Percentiles rank a stretch among this genome's conserved stretches.
These are phyloP conservation scores for Lycia hirtaria DNA, from an alignment of 2,888 invertebrate species.

Conservation along the genomic window DNA sequence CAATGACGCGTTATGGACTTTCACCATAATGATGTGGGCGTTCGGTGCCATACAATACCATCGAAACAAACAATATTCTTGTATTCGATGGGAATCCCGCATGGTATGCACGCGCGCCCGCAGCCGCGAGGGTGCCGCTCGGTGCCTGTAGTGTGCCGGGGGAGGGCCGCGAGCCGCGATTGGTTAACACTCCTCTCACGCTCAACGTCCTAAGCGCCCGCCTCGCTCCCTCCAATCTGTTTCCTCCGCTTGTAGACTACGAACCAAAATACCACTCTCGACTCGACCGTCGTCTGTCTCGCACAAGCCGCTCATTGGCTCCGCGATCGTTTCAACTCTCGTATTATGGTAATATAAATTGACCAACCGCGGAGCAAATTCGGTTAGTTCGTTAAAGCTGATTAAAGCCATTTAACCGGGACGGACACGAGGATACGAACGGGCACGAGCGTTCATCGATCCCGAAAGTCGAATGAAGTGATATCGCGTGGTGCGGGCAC, in stretches of 20 bases:
- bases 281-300: constrained; percentile 45
- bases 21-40: constrained; percentile 83
- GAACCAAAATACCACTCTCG: constrained; percentile 60
- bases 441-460: constrained; percentile 79
- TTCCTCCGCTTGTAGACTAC: constrained; percentile 59
- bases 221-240: constrained; percentile 55
- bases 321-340: constrained; percentile 54
- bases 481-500: constrained; percentile 67
- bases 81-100: constrained; percentile 81
- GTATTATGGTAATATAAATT: constrained; percentile 86
- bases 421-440: constrained; percentile 80
- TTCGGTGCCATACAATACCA: constrained; percentile 71
- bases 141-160: constrained; percentile 35
- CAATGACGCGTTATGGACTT: constrained; percentile 77
- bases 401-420: constrained; percentile 86
- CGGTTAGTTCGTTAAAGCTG: constrained; percentile 86
- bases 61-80: constrained; percentile 73
- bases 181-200: constrained; percentile 44
- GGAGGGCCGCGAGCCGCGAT: constrained; percentile 29
- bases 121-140: constrained; percentile 45
- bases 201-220: constrained; percentile 66
- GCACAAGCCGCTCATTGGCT: constrained; percentile 71
- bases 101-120: constrained; percentile 59
- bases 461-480: constrained; percentile 80
- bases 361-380: constrained; percentile 85